These are phyloP conservation scores for Enteromius fasciolatus DNA, from an alignment of 2,797 vertebrate genomes.

Conservation along the genomic window DNA sequence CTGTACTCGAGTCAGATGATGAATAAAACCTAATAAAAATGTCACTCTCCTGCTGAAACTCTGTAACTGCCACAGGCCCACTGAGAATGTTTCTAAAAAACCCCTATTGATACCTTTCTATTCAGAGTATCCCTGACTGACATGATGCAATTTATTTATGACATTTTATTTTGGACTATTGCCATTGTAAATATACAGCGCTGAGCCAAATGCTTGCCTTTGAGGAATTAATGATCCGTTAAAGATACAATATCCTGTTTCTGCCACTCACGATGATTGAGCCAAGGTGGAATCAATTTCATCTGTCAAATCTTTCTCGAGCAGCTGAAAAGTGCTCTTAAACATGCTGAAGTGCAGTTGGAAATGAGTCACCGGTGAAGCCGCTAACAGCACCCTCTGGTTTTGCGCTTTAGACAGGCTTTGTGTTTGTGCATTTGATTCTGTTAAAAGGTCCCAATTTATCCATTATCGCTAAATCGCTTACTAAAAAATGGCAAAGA, in stretches of 20 bases:
- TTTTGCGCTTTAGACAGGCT: conserved; percentile 15
- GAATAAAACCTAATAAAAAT: conserved; percentile 46
- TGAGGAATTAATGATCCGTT: conserved; percentile 51
- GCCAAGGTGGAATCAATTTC: conserved; percentile 44
- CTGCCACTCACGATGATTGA: conserved; percentile 47
- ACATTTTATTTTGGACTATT: conserved; percentile 43
- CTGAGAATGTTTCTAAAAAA: conserved; percentile 15
- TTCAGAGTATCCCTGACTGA: conserved; percentile 23
- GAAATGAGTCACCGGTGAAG: conserved; percentile 32
- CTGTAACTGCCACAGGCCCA: neutral
- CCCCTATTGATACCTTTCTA: conserved; percentile 19
- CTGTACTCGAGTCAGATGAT: conserved; percentile 32
- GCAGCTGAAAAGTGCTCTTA: conserved; percentile 18
- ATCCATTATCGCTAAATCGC: neutral
- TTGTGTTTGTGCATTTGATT: conserved; percentile 13
- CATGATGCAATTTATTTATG: conserved; percentile 32
- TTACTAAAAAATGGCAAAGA: neutral
- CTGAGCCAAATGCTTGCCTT: conserved; percentile 31
- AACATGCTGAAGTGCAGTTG: conserved; percentile 32
- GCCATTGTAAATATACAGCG: conserved; percentile 35
- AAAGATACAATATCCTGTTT: conserved; percentile 55
- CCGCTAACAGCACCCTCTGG: conserved; percentile 4
- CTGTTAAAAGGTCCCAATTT: neutral
- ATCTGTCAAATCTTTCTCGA: conserved; percentile 27
- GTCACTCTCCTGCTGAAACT: conserved; percentile 31